phyloP scores from a whole-genome alignment of 2,113 vertebrate species.

The Tiliqua scincoides region DNA sequence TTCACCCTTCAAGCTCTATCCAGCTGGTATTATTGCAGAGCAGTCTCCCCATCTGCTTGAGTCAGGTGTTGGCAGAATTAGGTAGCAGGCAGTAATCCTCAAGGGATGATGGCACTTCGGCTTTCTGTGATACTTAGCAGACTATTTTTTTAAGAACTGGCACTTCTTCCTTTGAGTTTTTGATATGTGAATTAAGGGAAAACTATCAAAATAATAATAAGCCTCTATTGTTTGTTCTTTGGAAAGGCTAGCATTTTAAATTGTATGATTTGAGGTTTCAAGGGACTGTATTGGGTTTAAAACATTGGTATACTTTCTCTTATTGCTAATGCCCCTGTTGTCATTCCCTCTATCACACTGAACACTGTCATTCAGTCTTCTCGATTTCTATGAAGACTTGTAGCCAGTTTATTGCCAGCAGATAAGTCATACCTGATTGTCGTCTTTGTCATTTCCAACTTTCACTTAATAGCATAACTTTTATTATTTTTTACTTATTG shows the following conservation, averaged over 20 bases:
- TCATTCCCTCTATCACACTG: not conserved
- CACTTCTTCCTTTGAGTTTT: conserved; percentile 28
- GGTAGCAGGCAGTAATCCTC: not conserved
- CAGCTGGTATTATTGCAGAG: not conserved
- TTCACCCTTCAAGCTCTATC: not conserved
- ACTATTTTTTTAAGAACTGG: not conserved
- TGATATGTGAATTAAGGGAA: not conserved
- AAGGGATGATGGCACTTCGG: not conserved
- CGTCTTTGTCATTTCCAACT: not conserved
- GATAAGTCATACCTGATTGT: not conserved
- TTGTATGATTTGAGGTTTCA: not conserved
- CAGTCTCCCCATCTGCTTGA: not conserved
- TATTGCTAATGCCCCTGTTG: not conserved
- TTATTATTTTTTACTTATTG: not conserved
- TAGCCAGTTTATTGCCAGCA: not conserved
- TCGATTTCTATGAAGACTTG: not conserved
- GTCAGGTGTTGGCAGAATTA: not conserved
- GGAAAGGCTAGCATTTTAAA: not conserved
- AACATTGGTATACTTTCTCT: not conserved
- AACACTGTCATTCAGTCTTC: not conserved
- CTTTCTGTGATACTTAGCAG: not conserved
- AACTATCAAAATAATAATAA: not conserved
- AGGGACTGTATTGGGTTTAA: not conserved
- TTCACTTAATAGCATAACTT: not conserved
- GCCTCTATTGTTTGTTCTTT: not conserved